These are phyloP conservation scores for Zaprionus inermis DNA, from an alignment of 1,140 invertebrate species.

Conservation along the genomic window DNA sequence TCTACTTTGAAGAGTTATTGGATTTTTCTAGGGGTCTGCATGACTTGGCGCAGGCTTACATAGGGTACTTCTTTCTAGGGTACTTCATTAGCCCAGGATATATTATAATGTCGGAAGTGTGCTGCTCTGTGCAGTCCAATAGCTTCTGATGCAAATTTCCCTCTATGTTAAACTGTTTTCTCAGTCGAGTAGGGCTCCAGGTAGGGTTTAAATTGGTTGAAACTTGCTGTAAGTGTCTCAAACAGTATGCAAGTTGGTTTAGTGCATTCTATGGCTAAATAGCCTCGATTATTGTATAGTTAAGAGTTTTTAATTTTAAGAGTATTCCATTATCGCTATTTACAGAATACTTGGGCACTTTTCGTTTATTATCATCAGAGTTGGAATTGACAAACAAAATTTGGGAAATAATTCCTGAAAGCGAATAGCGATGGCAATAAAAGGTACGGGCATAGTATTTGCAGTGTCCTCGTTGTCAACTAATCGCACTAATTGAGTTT, in stretches of 20 bases:
- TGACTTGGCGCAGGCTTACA: no score
- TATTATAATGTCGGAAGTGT: not conserved
- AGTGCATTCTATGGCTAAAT: no score
- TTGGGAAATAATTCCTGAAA: not conserved
- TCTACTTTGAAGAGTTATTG: not conserved
- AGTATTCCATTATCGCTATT: no score
- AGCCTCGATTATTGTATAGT: no score
- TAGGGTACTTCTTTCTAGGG: not conserved
- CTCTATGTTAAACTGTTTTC: not conserved
- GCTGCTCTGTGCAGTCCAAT: not conserved
- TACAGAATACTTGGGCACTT: no score
- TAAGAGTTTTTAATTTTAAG: no score
- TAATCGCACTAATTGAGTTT: constrained; percentile 5
- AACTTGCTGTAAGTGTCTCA: not conserved
- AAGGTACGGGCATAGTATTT: no score
- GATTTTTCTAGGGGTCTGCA: not conserved
- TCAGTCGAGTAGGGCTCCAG: not conserved
- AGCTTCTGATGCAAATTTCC: not conserved
- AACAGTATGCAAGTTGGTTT: no score
- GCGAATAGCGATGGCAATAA: not conserved
- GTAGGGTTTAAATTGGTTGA: not conserved
- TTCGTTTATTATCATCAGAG: not conserved
- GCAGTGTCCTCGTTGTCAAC: not conserved
- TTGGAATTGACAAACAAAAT: not conserved
- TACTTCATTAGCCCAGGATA: not conserved